Base-by-base conservation (phyloP, 1,140 invertebrate species). In the Forficula auricularia region DNA sequence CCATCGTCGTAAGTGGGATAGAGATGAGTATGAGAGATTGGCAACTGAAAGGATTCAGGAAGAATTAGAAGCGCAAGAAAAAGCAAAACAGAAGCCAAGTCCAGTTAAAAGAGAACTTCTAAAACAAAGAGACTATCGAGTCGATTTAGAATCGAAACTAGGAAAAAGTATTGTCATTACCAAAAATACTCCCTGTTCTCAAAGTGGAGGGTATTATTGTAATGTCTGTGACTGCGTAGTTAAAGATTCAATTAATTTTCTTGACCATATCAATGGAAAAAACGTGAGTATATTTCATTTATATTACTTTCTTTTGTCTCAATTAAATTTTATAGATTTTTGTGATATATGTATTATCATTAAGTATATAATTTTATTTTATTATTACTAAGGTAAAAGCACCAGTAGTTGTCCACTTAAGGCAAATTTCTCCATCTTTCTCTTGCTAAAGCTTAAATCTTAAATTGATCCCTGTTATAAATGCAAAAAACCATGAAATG, bases 201-300 rank as follows among this genome's bases (percentile, higher is more conserved):
- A 96, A 64, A 86, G 88, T 48, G 94, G 94, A 51, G 95, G 95
- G 68, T 77, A 97, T 59, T 98, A 98, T 58, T 99, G 95, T 63
- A 97, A 98, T 81, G 92, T 98, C 0, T 98, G 95, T 60, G 95
- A 98, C 59, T 98, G 95, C 69, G 89, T 98, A 48, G 92, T 98
- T 1, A 98, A 98, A 66, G 95, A 98, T 65, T 98, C 94, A 0
- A 98, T 98, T 38, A 99, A 98, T 59, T 98, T 97, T 57, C 64
- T 99, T 48, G 95, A 99, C 58, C 95, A 99, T 58, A 98, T 98
- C 51, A 99, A 99, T 82, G 95, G 95, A 50, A 98, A 97, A 55
- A 98, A 97, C n/a, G n/a, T n/a, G n/a, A n/a, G n/a, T n/a, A n/a
- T n/a, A n/a, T n/a, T n/a, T n/a, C n/a, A n/a, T n/a, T n/a, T n/a